These are phyloP conservation scores for Dicrurus megarhynchus DNA, from an alignment of 2,113 vertebrate genomes.

Conservation along the genomic window DNA sequence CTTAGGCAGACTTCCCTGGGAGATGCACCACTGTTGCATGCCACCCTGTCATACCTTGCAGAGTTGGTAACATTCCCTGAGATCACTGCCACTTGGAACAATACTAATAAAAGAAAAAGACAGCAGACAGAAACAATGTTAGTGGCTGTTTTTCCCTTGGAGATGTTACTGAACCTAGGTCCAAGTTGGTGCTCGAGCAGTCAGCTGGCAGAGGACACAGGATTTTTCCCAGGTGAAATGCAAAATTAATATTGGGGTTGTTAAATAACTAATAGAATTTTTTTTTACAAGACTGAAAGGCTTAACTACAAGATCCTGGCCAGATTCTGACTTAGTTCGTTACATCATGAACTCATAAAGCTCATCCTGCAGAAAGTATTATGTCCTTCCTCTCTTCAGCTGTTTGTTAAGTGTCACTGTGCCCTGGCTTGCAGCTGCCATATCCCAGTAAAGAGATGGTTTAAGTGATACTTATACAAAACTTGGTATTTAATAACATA, in stretches of 20 bases:
- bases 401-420: conserved; percentile 8
- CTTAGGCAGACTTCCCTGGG: not conserved
- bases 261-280: not conserved
- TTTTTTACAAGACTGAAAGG: not conserved
- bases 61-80: not conserved
- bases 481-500: not conserved
- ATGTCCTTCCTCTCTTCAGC: conserved; percentile 12
- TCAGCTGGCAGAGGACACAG: not conserved
- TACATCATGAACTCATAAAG: not conserved
- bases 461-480: not conserved
- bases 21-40: not conserved
- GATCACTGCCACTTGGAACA: not conserved
- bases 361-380: conserved; percentile 14
- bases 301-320: not conserved
- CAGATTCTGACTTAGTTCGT: conserved; percentile 4
- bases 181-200: not conserved
- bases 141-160: not conserved
- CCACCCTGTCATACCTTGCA: not conserved
- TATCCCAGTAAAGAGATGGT: not conserved
- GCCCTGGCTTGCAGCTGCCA: not conserved
- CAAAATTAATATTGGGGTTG: not conserved
- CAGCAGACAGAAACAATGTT: not conserved
- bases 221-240: not conserved
- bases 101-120: not conserved
- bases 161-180: not conserved